Evolutionary conservation across 2,113 vertebrate species (phyloP), one percentile per base, ranked within the genome.

Genomic region (Ciconia maguari): DNA sequence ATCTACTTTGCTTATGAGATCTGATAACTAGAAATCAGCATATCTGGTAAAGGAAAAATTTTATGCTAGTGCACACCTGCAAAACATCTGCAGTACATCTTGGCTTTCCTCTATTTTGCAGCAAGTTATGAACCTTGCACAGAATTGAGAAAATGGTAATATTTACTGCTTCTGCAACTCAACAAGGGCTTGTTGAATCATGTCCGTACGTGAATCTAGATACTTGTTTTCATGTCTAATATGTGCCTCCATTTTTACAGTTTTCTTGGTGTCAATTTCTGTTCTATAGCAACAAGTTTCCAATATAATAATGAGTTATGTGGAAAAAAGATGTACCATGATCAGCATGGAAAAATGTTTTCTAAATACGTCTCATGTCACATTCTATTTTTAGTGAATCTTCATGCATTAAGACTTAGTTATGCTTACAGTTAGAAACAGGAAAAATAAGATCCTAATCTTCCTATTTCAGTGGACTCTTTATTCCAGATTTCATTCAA

Each of bases 321-420:
- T 41, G 18, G 22, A 71, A 62, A 55, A 75, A 76, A 22, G 14
- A 20, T 80, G 24, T 51, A 4, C 87, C 55, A n/a, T 18, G 13
- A 70, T 85, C 58, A 76, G 13, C 17, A 18, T 49, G 18, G 24
- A 85, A 48, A 21, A 75, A 62, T 58, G 6, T n/a, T 77, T 84
- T 89, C 44, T n/a, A 52, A 84, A 41, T 74, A n/a, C 11, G 16
- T 30, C 13, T 87, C 26, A 5, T 30, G 21, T 58, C 2, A 3
- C 27, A 6, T n/a, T 65, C 11, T 84, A 15, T 12, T 81, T 84
- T 84, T 57, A 51, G 27, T 78, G 55, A 58, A 17, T 81, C 1
- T 4, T 86, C 34, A 13, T 0, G 0, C 19, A 11, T 54, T 78
- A 58, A 38, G 46, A n/a, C 38, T 87, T 77, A 61, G 2, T 9